These are phyloP conservation scores for Malacosoma neustria DNA, from an alignment of 2,888 invertebrate species.

Conservation along the genomic window DNA sequence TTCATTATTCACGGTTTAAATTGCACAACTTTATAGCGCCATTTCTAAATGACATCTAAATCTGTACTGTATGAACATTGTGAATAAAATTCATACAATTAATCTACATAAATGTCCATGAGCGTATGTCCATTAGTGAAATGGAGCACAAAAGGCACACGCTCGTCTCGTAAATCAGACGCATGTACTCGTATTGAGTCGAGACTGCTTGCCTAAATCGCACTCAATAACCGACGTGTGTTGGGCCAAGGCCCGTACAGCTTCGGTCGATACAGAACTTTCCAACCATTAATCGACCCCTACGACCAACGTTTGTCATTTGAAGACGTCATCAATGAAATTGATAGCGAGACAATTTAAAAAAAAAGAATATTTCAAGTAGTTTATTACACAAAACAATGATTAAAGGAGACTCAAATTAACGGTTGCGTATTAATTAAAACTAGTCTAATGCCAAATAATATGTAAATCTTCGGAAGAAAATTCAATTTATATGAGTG, in stretches of 20 bases:
- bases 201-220: conserved; percentile 59
- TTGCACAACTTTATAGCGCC: conserved; percentile 74
- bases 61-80: conserved; percentile 75
- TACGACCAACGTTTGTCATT: conserved; percentile 47
- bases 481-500: no score
- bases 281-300: conserved; percentile 63
- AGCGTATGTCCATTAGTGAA: conserved; percentile 74
- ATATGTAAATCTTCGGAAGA: no score
- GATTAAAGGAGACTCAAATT: no score
- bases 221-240: conserved; percentile 56
- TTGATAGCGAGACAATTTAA: no score
- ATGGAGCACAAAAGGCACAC: conserved; percentile 72
- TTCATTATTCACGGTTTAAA: conserved; percentile 74
- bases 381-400: no score
- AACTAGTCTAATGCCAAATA: no score
- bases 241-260: conserved; percentile 25
- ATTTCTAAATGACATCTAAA: conserved; percentile 76
- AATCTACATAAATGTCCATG: conserved; percentile 75
- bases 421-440: no score
- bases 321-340: conserved; percentile 39
- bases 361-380: no score
- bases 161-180: conserved; percentile 73
- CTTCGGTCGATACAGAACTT: conserved; percentile 33
- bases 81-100: conserved; percentile 76
- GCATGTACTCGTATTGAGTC: conserved; percentile 63